A percentile compares a stretch with the other conserved stretches of the same genome.
Conservation (phyloP, 1,140 invertebrate genomes). For the Galleria mellonella region DNA sequence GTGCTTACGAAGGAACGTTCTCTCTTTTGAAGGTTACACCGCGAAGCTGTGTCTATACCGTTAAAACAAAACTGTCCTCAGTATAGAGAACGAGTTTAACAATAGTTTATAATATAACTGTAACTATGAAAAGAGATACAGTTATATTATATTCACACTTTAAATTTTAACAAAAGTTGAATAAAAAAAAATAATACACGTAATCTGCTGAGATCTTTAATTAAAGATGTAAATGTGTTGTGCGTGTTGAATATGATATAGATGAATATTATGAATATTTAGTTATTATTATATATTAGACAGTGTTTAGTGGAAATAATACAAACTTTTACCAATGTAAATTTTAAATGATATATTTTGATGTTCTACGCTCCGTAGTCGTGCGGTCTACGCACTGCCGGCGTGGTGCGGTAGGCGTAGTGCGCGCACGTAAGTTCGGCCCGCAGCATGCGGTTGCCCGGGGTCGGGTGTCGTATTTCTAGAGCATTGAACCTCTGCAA, state of each 20-base stretch:
- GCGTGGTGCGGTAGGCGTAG: constrained; percentile 10
- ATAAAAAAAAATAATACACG: too few species aligned
- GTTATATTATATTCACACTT: background rate
- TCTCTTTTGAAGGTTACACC: constrained; percentile 68
- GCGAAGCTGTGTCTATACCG: constrained; percentile 51
- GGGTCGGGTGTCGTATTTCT: constrained; percentile 68
- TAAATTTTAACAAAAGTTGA: too few species aligned
- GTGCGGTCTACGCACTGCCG: constrained; percentile 7
- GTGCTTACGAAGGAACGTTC: constrained; percentile 60
- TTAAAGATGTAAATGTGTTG: too few species aligned
- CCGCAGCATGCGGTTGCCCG: constrained; percentile 32
- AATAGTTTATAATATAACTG: constrained; percentile 23
- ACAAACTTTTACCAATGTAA: too few species aligned
- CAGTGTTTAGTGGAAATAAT: too few species aligned
- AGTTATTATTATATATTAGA: too few species aligned
- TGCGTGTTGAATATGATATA: too few species aligned
- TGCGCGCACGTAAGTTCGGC: constrained; percentile 13
- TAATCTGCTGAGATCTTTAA: too few species aligned
- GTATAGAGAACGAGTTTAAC: constrained; percentile 46
- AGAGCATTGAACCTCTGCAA: constrained; percentile 73
- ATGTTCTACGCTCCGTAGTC: constrained; percentile 45
- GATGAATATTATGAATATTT: too few species aligned
- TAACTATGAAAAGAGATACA: constrained; percentile 4
- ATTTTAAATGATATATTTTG: too few species aligned
- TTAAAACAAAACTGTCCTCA: constrained; percentile 63